Evolutionary conservation across 2,113 vertebrate genomes (phyloP).

Genomic region (Hemiprocne comata): DNA sequence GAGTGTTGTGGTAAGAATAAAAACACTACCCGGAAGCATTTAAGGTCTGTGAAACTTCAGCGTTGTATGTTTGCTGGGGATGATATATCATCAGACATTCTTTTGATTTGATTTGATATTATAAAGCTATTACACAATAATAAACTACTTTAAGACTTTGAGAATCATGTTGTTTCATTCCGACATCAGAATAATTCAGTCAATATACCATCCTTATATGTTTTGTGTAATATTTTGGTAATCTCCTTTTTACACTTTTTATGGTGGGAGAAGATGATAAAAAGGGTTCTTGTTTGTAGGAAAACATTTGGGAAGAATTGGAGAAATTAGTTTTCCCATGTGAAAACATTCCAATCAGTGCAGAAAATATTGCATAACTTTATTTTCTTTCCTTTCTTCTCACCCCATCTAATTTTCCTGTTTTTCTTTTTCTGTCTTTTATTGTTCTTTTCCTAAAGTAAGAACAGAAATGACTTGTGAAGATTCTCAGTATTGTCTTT

Average conservation of each 20-base stretch:
- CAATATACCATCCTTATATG: too few relatives aligned
- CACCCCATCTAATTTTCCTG: background rate
- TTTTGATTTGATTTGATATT: background rate
- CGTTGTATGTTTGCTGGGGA: background rate
- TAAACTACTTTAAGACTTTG: background rate
- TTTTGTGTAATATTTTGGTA: background rate
- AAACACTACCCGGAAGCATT: background rate
- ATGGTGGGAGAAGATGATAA: background rate
- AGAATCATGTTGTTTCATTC: background rate
- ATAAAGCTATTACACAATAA: background rate
- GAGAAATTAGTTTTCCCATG: background rate
- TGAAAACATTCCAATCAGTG: background rate
- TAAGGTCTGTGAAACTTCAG: background rate
- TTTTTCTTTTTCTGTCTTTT: background rate
- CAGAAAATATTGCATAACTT: background rate
- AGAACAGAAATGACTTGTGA: background rate
- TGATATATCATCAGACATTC: background rate
- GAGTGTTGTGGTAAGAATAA: background rate
- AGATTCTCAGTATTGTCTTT: background rate
- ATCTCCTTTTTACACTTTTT: background rate
- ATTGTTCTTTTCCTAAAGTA: background rate
- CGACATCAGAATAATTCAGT: too few relatives aligned
- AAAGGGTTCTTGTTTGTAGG: background rate
- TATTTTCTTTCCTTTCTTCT: conserved; percentile 5
- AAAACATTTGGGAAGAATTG: background rate